Conservation (phyloP, 2,797 vertebrate genomes). For the Catamblyrhynchus diadema region DNA sequence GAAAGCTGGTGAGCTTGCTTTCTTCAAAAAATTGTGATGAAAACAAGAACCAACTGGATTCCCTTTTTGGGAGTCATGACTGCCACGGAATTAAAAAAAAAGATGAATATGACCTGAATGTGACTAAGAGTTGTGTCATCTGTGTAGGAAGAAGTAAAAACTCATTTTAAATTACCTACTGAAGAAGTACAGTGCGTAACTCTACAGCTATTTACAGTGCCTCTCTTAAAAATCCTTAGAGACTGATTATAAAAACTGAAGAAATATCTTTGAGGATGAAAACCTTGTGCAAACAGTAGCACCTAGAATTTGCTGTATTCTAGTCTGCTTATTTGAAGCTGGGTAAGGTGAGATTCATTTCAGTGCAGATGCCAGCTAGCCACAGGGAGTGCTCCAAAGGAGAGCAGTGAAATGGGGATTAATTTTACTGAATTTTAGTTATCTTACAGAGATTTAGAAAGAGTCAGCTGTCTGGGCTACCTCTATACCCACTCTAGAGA, state of each 20-base stretch:
- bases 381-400: not conserved
- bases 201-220: not conserved
- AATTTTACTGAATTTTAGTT: not conserved
- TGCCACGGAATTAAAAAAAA: not conserved
- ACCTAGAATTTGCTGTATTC: not conserved
- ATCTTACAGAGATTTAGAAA: not conserved
- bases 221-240: not conserved
- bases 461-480: not conserved
- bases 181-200: not conserved
- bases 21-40: not conserved
- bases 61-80: not conserved
- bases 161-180: not conserved
- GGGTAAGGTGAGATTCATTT: not conserved
- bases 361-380: not conserved
- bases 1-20: constrained; percentile 7
- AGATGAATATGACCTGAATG: not conserved
- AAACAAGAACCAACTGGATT: not conserved
- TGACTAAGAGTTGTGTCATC: constrained; percentile 25
- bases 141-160: constrained; percentile 10
- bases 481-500: not conserved
- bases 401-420: not conserved
- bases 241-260: not conserved
- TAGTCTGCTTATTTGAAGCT: not conserved
- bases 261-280: not conserved
- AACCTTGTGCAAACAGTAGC: not conserved